A percentile compares a stretch with the other conserved stretches of the same genome.
Conservation (phyloP, 1,140 invertebrate species). For the Parapsyche elsis region DNA sequence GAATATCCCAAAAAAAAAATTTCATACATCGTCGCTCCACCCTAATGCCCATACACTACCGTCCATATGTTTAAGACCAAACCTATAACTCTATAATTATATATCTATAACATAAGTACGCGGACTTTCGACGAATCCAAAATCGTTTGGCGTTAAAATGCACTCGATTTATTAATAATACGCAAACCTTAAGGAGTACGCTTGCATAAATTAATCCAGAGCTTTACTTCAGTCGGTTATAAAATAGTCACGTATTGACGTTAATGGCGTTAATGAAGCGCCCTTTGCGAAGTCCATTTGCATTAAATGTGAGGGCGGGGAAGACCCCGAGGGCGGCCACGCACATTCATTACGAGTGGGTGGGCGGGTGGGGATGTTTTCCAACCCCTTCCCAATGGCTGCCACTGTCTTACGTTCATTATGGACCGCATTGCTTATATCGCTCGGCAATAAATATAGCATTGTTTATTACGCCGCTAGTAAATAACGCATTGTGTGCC, state of each 20-base stretch:
- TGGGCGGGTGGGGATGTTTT: background rate
- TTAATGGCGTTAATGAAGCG: conserved; percentile 55
- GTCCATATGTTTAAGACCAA: too few relatives aligned
- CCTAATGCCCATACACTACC: too few relatives aligned
- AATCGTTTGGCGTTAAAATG: too few relatives aligned
- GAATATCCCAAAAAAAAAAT: too few relatives aligned
- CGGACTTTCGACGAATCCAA: too few relatives aligned
- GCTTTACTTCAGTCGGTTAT: background rate
- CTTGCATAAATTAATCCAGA: too few relatives aligned
- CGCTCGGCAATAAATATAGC: conserved; percentile 37
- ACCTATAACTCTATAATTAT: too few relatives aligned
- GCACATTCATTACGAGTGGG: too few relatives aligned
- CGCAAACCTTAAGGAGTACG: too few relatives aligned
- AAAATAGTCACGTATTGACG: conserved; percentile 51
- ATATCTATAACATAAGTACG: too few relatives aligned
- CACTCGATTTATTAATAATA: too few relatives aligned
- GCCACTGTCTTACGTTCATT: conserved; percentile 56
- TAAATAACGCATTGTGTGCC: conserved; percentile 60
- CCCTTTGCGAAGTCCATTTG: conserved; percentile 42
- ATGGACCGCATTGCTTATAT: conserved; percentile 42
- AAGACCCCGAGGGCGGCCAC: background rate
- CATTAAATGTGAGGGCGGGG: conserved; percentile 39
- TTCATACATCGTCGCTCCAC: too few relatives aligned
- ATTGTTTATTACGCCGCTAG: conserved; percentile 60
- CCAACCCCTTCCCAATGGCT: background rate